Percentiles rank a stretch among this genome's conserved stretches.
These are phyloP conservation scores for Galaxea fascicularis DNA, from an alignment of 92 coral and sea anemone genomes.

Conservation along the genomic window DNA sequence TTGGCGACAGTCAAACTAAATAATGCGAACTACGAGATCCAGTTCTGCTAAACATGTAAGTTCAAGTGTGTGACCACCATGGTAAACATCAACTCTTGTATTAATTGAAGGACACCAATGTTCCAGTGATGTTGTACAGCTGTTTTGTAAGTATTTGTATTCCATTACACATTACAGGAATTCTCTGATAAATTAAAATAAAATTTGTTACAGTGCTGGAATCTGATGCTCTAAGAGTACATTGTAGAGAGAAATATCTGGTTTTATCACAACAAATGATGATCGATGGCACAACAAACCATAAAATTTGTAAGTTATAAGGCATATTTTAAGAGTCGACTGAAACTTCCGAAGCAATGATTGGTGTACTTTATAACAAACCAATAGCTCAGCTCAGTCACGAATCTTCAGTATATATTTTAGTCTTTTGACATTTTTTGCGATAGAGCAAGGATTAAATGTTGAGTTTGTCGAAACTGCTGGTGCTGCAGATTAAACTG, in stretches of 20 bases:
- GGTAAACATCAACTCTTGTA: too few relatives aligned
- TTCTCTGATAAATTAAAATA: too few relatives aligned
- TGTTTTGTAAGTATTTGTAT: neutral
- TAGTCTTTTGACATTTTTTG: constrained; percentile 11
- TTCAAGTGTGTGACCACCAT: too few relatives aligned
- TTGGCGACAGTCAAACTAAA: too few relatives aligned
- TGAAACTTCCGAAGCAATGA: neutral
- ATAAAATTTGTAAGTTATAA: neutral
- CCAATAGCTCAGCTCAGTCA: neutral
- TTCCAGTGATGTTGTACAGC: neutral
- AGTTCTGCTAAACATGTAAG: too few relatives aligned
- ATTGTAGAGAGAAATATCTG: neutral
- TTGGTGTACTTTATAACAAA: neutral
- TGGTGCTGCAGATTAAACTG: constrained; percentile 16
- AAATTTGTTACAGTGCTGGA: neutral
- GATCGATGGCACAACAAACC: neutral
- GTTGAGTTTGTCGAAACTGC: constrained; percentile 5
- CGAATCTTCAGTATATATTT: neutral
- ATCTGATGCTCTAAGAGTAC: neutral
- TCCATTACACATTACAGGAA: too few relatives aligned
- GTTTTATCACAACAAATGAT: neutral
- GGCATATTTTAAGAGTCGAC: neutral
- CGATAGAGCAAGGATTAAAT: constrained; percentile 20
- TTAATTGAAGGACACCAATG: neutral
- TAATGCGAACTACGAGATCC: too few relatives aligned